Base-by-base conservation (phyloP, 1,140 invertebrate species). In the Dendrolimus kikuchii region DNA sequence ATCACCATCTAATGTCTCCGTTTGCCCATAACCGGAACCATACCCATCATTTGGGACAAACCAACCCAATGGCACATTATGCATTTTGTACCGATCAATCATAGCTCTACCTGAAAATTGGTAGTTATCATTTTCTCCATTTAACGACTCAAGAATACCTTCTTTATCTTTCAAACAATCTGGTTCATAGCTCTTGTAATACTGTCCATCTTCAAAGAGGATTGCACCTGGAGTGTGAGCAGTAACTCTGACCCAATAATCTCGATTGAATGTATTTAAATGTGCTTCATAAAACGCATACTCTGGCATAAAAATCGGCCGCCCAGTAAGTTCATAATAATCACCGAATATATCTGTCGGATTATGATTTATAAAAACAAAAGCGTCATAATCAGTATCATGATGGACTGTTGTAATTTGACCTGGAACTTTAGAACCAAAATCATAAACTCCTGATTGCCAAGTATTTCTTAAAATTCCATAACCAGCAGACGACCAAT, bases 1-100 rank as follows among this genome's bases (percentile, higher is more conserved):
- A 53, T 86, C 82, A 5, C 78, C 82, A 36, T 76, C 69, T 45
- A 86, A 60, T 6, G 77, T 67, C 55, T 82, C 73, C 5, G 79
- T 81, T 69, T 86, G 82, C 4, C 82, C 82, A 57, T 86, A 86
- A 5, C 82, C 82, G n/a, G 60, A 78, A 7, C 82, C 82, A 50
- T 86, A 86, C 5, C 82, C 82, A 60, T 86, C 82, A 44, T 86
- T 86, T 4, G 82, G 82, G 45, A 86, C 60, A 55, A 86, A 84
- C 79, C 79, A 86, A 5, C 82, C 82, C 40, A 86, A 53, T 5
- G 82, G 82, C 64, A 86, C 65, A 51, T 86, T 75, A 47, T 80
- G 60, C 41, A 51, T 71, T 57, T 66, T 72, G 49, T 86, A 86
- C 55, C 82, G 68, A 48, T 84, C 82, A 41, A 86, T 58, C 82